Evolutionary conservation across 2,113 vertebrate species (phyloP), one percentile per base, ranked within the genome.

Genomic region (Clarias gariepinus): DNA sequence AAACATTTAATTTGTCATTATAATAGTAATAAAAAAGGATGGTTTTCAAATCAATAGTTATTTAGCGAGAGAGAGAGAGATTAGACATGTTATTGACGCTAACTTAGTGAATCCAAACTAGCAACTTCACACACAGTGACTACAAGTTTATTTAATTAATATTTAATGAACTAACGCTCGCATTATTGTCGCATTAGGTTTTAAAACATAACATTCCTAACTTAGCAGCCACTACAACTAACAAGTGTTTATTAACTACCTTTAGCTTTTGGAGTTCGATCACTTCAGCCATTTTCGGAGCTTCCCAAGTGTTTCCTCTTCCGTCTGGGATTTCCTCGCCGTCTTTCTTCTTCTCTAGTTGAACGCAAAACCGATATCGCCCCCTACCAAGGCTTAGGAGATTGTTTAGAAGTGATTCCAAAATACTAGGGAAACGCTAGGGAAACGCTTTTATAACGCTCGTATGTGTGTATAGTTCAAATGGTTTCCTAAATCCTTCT

Each of bases 221-320:
- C 18, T 7, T 9, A 1, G 6, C 52, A 78, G 28, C 15, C 16
- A 57, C 3, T 28, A 18, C 0, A 66, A 11, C 10, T 30, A 47
- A 19, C 11, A 82, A 53, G 5, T 28, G 5, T 23, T 60, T 73
- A 33, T 15, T 73, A n/a, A 16, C 63, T 87, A 87, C 86, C 86
- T 87, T 87, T 4, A 87, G 81, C 78, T 87, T 87, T 0, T 87
- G 86, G 28, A 87, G 81, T 15, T 87, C 86, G 2, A 87, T 30
- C 19, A 87, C 71, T 83, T 87, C 86, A 68, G 86, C 81, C 86
- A 87, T 87, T 68, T 68, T 77, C 47, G 8, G 0, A 53, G 63
- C 28, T 19, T 58, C 25, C 21, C 6, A 10, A 36, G 12, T 55
- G n/a, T 23, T 74, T 87, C 53, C 58, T 9, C 4, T 77, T 83